Base-by-base conservation (phyloP, 2,797 vertebrate species). In the Girardinus metallicus region DNA sequence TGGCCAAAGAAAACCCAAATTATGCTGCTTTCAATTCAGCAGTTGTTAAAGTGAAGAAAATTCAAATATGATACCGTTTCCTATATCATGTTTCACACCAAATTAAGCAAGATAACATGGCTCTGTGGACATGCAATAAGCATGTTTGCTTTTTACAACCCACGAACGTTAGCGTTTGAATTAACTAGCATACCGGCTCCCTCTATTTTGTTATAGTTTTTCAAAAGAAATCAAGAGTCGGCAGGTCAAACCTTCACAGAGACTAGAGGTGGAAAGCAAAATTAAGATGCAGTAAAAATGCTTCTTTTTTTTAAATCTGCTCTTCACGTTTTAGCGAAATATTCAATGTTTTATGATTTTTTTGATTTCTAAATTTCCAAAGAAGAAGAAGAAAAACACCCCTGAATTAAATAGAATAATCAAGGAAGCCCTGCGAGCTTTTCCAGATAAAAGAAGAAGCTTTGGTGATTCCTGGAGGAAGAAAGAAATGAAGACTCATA, bases 401-500 rank as follows among this genome's bases (percentile, higher is more conserved):
- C 18, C 53, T 4, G 5, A 84, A 75, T 64, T 1, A 73, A 77
- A 76, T 36, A 29, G 64, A 89, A 82, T 78, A 77, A 39, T 85
- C 73, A 79, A 26, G 75, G 76, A 60, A 8, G 15, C 41, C 75
- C 51, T 11, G 5, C 29, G 0, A 9, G 44, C 73, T 85, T 85
- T 78, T 75, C 68, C 43, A 76, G 73, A 87, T 57, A 73, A 83
- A 74, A 79, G 53, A 46, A 77, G 64, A 49, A 77, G 60, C 46
- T 31, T 75, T 53, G 44, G 49, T 78, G 80, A 78, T 87, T 82
- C 88, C 88, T 79, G 75, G 83, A 86, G 89, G 81, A 77, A 86
- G 29, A 71, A 71, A 76, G 73, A 53, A 75, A 86, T 75, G 71
- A 89, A 73, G 85, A 77, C 73, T 80, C 66, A 49, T 80, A 83